Base-by-base conservation (phyloP, 2,797 vertebrate species). In the Tenualosa ilisha region DNA sequence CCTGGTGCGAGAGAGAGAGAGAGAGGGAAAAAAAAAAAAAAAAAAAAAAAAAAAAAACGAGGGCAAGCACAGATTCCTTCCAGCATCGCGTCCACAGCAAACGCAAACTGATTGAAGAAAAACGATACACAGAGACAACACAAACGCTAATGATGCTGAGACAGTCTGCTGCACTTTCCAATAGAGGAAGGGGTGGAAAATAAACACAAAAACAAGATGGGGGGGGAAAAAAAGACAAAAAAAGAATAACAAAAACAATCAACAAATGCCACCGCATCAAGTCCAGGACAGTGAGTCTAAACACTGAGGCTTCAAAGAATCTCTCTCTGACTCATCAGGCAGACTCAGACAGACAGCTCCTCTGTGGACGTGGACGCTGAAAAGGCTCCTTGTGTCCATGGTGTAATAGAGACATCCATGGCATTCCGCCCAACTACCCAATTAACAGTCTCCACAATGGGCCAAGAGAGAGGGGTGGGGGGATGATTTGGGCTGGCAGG, bases 341-440 rank as follows among this genome's bases (percentile, higher is more conserved):
- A 86, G 91, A 92, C 92, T 92, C 87, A 84, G 82, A 50, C 85
- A 82, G 88, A 56, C 54, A 56, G 50, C 50, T 51, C 50, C 86
- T 85, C 86, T 56, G n/a, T 20, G 43, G 37, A 75, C 17, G 37
- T 20, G 20, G 40, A 46, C 85, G 51, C 82, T 56, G 85, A 86
- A 91, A 90, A 91, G 88, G 82, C 85, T 87, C 86, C 86, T 90
- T 90, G 86, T 91, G 84, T 89, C 88, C 86, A 85, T 90, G 84
- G 84, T 91, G 91, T 91, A 93, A 92, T 49, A 75, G 92, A 92
- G 88, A 89, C 84, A 83, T 89, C 85, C 22, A 40, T 86, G 79
- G 84, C 92, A 72, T 84, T 72, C 20, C 7, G 87, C 85, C 86
- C 85, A 91, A 92, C 83, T 82, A 75, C 65, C 54, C 86, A 88